Percentiles rank a stretch among this genome's conserved stretches.
Evolutionary conservation across 2,888 invertebrate species (phyloP).

Genomic region (Lottia scabra): DNA sequence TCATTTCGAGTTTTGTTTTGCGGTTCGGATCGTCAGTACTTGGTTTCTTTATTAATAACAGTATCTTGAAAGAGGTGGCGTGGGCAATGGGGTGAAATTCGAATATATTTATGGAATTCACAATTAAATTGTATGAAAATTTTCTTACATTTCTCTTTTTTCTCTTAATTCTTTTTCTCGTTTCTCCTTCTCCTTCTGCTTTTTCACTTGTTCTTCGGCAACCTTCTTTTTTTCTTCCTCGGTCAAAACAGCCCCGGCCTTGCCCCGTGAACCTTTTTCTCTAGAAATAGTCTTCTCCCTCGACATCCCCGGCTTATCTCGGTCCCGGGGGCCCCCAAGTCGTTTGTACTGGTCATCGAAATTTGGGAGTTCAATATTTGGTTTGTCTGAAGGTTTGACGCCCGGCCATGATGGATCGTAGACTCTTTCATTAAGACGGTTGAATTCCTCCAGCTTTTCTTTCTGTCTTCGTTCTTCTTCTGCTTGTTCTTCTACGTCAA

Average conservation of each 20-base stretch:
- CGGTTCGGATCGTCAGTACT: too few species aligned
- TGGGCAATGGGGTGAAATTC: too few species aligned
- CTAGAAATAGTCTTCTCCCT: not conserved
- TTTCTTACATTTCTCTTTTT: constrained; percentile 29
- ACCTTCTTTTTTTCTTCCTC: constrained; percentile 60
- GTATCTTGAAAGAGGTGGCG: too few species aligned
- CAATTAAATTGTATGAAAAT: too few species aligned
- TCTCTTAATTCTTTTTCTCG: constrained; percentile 60
- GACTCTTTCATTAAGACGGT: not conserved
- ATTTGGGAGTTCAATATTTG: constrained; percentile 5
- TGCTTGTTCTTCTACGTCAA: not conserved
- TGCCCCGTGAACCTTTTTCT: constrained; percentile 33
- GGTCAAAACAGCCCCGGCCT: constrained; percentile 48
- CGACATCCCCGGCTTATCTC: constrained; percentile 40
- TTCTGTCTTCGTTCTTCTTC: not conserved
- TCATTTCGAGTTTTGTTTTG: too few species aligned
- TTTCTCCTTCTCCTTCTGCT: constrained; percentile 73
- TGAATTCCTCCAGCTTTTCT: not conserved
- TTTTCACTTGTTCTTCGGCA: constrained; percentile 72
- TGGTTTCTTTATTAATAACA: too few species aligned
- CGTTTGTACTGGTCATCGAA: constrained; percentile 15
- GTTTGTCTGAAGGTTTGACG: not conserved
- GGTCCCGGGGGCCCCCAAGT: constrained; percentile 33
- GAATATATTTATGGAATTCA: too few species aligned
- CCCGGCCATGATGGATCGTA: not conserved